Conservation (phyloP, 2,888 invertebrate species). For the Meliscaeva auricollis region DNA sequence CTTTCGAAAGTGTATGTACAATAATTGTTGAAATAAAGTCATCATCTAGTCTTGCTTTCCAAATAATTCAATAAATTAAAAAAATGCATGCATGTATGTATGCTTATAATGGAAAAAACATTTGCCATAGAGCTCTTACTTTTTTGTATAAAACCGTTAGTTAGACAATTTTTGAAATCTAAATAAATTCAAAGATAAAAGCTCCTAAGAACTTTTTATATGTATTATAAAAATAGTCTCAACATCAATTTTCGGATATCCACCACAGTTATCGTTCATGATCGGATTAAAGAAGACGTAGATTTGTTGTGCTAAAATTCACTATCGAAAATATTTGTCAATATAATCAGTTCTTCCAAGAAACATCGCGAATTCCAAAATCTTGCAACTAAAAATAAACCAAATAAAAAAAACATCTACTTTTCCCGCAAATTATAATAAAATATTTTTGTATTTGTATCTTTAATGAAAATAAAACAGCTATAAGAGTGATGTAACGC, state of each 20-base stretch:
- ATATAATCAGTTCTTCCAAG: constrained; percentile 17
- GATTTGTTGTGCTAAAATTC: constrained; percentile 22
- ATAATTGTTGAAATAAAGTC: too few species aligned
- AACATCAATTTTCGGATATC: constrained; percentile 2
- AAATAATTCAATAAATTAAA: too few species aligned
- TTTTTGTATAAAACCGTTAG: background rate
- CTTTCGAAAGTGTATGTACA: too few species aligned
- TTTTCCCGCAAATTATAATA: constrained; percentile 25
- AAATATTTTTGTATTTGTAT: constrained; percentile 13
- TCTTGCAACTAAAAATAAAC: constrained; percentile 37
- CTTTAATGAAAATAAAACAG: constrained; percentile 55
- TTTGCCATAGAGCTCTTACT: too few species aligned
- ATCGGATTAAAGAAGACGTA: constrained; percentile 45
- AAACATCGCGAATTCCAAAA: constrained; percentile 5
- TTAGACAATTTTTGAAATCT: background rate
- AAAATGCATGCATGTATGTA: too few species aligned
- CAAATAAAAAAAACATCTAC: background rate
- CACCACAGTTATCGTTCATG: constrained; percentile 53
- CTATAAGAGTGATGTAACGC: constrained; percentile 63
- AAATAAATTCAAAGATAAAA: background rate
- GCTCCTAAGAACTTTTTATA: constrained; percentile 12
- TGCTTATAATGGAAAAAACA: too few species aligned
- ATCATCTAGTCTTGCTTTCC: too few species aligned
- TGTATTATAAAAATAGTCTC: constrained; percentile 47
- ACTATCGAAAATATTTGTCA: background rate